Base-by-base conservation (phyloP, 2,113 vertebrate genomes). In the Prolemur simus region DNA sequence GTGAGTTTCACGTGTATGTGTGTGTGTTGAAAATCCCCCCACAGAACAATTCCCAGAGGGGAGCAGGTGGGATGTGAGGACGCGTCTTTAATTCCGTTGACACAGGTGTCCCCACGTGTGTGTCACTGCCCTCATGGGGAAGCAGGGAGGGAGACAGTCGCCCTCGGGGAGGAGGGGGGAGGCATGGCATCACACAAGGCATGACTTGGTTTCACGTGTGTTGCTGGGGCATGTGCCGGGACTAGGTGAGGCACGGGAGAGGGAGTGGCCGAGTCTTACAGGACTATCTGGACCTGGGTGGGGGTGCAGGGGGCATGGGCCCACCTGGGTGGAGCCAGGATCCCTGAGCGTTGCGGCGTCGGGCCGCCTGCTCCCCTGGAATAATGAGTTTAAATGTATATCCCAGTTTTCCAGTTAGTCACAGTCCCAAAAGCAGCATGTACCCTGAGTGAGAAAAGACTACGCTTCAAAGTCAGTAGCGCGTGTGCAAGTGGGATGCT, bases 111-210 rank as follows among this genome's bases (percentile, higher is more conserved):
- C 32, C 15, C 11, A 11, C 0, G 0, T 58, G 23, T 45, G 39
- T 20, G 5, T 52, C 42, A 32, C 18, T 25, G 34, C 27, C 34
- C 5, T 4, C 39, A 6, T n/a, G 58, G 27, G 42, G n/a, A 39
- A 42, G 1, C 1, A 2, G 0, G 12, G 66, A 58, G 42, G 42
- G 34, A 39, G 25, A 11, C 9, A 1, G 12, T 34, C 1, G 3
- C 56, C 17, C 68, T n/a, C 4, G 42, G 42, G 42, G 42, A 5
- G 42, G 42, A 5, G 42, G 42, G 42, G 42, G 60, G 42, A 1
- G 32, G 45, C 2, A 0, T 27, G 3, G 25, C 0, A 0, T 20
- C 8, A 0, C n/a, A 2, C 21, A 12, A 39, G 21, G 11, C 1
- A 1, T 18, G 27, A 7, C 25, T 5, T 23, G 66, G 21, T 14